Conservation (phyloP, 2,113 vertebrate species). For the Pteruthius melanotis region DNA sequence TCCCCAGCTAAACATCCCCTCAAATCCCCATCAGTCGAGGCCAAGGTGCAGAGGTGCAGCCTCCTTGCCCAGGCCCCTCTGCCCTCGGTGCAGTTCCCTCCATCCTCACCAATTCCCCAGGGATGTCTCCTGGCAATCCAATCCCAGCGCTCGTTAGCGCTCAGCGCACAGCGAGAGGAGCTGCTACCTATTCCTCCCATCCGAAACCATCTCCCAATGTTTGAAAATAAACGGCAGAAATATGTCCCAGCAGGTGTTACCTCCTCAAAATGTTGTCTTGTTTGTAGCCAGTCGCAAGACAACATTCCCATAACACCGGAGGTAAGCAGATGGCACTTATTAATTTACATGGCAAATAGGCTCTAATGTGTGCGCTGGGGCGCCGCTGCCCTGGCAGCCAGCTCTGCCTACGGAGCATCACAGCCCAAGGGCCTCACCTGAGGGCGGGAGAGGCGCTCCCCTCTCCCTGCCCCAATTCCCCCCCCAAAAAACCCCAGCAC, state of each 20-base stretch:
- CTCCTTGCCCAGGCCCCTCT: not conserved
- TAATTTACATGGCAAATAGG: conserved; percentile 47
- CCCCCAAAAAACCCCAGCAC: too few species aligned
- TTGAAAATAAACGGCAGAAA: conserved; percentile 62
- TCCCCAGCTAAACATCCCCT: not conserved
- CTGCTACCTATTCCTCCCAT: not conserved
- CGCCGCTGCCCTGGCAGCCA: not conserved
- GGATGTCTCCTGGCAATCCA: not conserved
- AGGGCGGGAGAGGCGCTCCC: rapidly evolving
- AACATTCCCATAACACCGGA: conserved; percentile 55
- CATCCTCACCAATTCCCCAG: not conserved
- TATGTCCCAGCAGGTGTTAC: conserved; percentile 60
- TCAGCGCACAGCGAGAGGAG: not conserved
- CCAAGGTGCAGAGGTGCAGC: not conserved
- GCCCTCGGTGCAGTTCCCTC: not conserved
- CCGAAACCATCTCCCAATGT: conserved; percentile 30
- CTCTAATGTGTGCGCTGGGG: not conserved
- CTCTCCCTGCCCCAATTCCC: not conserved
- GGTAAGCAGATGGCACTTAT: conserved; percentile 66
- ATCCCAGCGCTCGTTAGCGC: not conserved
- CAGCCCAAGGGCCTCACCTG: not conserved
- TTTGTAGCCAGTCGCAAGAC: conserved; percentile 53
- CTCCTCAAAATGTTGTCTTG: conserved; percentile 60
- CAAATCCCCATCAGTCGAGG: not conserved
- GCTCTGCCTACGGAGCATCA: not conserved